Evolutionary conservation across 2,888 invertebrate genomes (phyloP).

Genomic region (Ommatoiulus sabulosus): DNA sequence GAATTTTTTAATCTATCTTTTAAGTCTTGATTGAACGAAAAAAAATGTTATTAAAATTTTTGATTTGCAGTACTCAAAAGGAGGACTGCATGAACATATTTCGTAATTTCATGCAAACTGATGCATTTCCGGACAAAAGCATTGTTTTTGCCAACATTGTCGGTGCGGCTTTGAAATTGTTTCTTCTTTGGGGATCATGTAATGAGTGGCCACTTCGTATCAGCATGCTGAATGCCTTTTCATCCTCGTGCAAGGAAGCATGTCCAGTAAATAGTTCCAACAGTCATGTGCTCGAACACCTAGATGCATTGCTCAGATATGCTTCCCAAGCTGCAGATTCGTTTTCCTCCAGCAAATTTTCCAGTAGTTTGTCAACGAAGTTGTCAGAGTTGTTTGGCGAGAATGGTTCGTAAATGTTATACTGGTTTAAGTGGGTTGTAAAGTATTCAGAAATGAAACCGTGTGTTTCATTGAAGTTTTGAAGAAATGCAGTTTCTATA

Average conservation of each 20-base stretch:
- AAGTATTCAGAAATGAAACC: neutral
- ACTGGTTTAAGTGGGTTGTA: neutral
- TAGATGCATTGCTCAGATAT: neutral
- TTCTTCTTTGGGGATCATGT: constrained; percentile 49
- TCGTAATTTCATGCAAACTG: constrained; percentile 22
- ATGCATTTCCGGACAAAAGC: constrained; percentile 21
- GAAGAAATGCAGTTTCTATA: neutral
- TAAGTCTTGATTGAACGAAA: neutral
- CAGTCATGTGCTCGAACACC: neutral
- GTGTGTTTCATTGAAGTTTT: neutral
- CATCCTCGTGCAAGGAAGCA: neutral
- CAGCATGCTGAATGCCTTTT: neutral
- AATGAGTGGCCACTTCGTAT: constrained; percentile 38
- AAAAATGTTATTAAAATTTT: neutral
- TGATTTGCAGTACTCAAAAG: neutral
- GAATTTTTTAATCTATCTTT: neutral
- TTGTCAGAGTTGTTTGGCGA: neutral
- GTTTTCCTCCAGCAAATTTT: neutral
- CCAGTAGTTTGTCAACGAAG: neutral
- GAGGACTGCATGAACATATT: neutral
- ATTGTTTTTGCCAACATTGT: constrained; percentile 41
- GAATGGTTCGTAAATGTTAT: neutral
- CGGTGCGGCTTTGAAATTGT: constrained; percentile 38
- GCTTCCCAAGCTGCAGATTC: neutral
- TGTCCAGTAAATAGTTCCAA: neutral